These are phyloP conservation scores for Argyrosomus regius DNA, from an alignment of 2,797 vertebrate genomes.

Conservation along the genomic window DNA sequence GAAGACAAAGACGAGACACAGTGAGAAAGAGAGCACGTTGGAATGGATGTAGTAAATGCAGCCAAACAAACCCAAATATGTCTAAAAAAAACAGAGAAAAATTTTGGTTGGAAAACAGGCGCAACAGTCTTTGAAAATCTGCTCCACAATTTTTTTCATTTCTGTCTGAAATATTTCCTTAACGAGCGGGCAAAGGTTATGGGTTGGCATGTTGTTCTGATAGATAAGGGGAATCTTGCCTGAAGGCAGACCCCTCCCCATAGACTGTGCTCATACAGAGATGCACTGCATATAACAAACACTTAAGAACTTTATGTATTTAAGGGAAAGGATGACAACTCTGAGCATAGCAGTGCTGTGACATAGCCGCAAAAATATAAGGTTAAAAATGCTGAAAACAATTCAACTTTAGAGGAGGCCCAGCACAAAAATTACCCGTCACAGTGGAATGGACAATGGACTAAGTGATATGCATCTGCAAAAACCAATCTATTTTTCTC, in stretches of 20 bases:
- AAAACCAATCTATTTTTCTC: not conserved
- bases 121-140: not conserved
- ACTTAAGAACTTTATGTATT: not conserved
- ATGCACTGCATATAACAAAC: not conserved
- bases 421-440: not conserved
- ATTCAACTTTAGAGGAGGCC: not conserved
- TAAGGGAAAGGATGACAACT: not conserved
- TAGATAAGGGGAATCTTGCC: not conserved
- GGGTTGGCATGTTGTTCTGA: not conserved
- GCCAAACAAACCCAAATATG: not conserved
- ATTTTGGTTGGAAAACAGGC: not conserved
- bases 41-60: not conserved
- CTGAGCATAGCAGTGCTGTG: not conserved
- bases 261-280: slow-evolving; percentile 2
- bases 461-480: not conserved
- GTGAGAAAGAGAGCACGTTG: not conserved
- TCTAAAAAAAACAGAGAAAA: not conserved
- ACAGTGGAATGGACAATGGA: not conserved
- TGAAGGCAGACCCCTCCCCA: not conserved
- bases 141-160: not conserved
- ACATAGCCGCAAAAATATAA: not conserved
- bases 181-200: not conserved
- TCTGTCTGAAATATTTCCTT: not conserved
- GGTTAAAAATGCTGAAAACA: slow-evolving; percentile 12
- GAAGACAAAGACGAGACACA: not conserved